Percentiles rank a stretch among this genome's conserved stretches.
Conservation (phyloP, 1,140 invertebrate genomes). For the Danaus plexippus region DNA sequence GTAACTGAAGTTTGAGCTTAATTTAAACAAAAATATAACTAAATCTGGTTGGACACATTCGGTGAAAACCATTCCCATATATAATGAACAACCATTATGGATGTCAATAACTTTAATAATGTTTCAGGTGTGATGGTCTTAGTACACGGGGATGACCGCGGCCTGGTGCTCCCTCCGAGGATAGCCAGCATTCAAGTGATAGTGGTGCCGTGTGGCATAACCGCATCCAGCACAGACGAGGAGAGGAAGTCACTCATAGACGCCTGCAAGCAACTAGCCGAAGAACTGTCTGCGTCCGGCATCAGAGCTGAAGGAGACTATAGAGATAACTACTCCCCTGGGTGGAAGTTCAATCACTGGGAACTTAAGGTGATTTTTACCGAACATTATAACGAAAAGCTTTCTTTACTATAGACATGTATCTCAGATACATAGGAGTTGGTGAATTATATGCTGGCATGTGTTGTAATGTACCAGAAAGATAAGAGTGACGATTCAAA, state of each 20-base stretch:
- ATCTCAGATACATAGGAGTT: too few species aligned
- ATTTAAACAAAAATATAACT: too few species aligned
- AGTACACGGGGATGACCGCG: constrained; percentile 97
- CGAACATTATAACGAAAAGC: too few species aligned
- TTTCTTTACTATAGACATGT: too few species aligned
- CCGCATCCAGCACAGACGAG: constrained; percentile 81
- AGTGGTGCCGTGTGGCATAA: constrained; percentile 97
- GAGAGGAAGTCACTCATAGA: constrained; percentile 80
- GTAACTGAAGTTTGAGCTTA: too few species aligned
- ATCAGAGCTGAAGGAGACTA: constrained; percentile 88
- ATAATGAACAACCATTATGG: too few species aligned
- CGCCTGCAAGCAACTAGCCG: constrained; percentile 82
- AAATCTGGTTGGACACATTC: too few species aligned
- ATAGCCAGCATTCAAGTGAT: constrained; percentile 90
- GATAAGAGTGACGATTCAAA: too few species aligned
- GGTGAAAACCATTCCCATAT: too few species aligned
- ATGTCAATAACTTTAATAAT: neutral
- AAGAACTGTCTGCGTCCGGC: constrained; percentile 71
- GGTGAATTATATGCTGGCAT: too few species aligned
- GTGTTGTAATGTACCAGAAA: too few species aligned
- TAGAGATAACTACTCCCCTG: constrained; percentile 96
- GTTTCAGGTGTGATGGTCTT: constrained; percentile 90
- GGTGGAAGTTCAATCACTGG: constrained; percentile 99
- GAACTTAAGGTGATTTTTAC: constrained; percentile 86
- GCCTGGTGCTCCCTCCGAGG: constrained; percentile 94